Percentiles rank a stretch among this genome's conserved stretches.
phyloP scores from a whole-genome alignment of 2,888 invertebrate genomes.

The Pocota personata region DNA sequence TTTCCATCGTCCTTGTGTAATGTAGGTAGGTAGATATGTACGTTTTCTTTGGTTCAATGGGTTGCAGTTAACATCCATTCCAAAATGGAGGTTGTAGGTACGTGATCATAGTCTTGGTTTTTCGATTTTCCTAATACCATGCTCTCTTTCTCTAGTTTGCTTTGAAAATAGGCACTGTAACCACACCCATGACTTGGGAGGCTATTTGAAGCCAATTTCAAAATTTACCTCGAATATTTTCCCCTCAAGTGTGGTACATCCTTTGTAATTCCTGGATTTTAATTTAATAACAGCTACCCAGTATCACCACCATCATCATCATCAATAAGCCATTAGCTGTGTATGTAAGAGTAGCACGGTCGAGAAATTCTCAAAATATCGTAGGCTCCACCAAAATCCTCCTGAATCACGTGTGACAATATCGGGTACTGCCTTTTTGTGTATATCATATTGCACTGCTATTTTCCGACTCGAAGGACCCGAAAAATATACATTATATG shows the following conservation, averaged over 20 bases:
- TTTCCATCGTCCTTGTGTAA: not conserved
- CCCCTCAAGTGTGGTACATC: conserved; percentile 7
- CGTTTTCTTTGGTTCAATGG: conserved; percentile 24
- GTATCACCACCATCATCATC: not conserved
- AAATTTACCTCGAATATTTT: conserved; percentile 29
- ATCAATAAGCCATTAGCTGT: conserved; percentile 22
- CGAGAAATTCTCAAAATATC: conserved; percentile 28
- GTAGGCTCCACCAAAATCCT: conserved; percentile 13
- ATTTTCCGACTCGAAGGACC: conserved; percentile 46
- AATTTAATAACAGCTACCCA: conserved; percentile 44
- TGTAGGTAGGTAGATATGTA: not conserved
- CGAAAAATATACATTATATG: conserved; percentile 22
- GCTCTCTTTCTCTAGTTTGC: not conserved
- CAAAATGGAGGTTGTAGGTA: not conserved
- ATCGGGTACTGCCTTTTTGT: not conserved
- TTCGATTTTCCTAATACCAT: conserved; percentile 6
- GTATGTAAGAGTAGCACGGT: conserved; percentile 1
- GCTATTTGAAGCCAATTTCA: conserved; percentile 24
- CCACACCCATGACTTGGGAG: conserved; percentile 50
- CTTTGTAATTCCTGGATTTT: conserved; percentile 44
- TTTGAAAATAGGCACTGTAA: conserved; percentile 21
- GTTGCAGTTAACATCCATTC: conserved; percentile 24
- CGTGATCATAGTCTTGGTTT: conserved; percentile 2
- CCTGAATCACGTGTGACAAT: not conserved
- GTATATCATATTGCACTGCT: conserved; percentile 8